Base-by-base conservation (phyloP, 2,797 vertebrate species). In the Schizothorax lantsangensis region DNA sequence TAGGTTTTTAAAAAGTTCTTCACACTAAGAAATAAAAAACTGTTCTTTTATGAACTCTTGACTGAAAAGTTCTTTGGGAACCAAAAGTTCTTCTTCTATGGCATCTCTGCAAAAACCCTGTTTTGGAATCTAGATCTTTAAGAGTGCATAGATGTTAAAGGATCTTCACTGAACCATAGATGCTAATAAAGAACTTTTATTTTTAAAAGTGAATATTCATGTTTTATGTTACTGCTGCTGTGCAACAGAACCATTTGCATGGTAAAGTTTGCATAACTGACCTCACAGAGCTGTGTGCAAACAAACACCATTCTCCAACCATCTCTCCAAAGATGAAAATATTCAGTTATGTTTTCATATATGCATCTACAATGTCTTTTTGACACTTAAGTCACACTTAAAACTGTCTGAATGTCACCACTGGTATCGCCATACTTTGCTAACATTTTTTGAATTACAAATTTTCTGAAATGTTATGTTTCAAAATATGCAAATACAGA, bases 241-340 rank as follows among this genome's bases (percentile, higher is more conserved):
- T 68, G 62, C 19, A 68, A 33, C 4, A 54, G 15, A n/a, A 14
- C 9, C 38, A 90, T 88, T 88, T 89, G 78, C 88, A 88, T 88
- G 17, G 66, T 69, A 14, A 49, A 7, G n/a, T 87, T 88, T 88
- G 84, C 89, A 88, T 86, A 82, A 74, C 52, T 79, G 69, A 66
- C 26, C 49, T 40, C 19, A 54, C 17, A 81, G 19, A 82, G 57
- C 43, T 81, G 38, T 14, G 10, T 52, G 66, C 33, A 69, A 71
- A 85, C 43, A 57, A 79, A 68, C 26, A 69, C 30, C 47, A 52
- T 52, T 68, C 30, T 49, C 7, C 26, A 81, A 1, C 30, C 79
- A 6, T 62, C 23, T 1, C 4, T 30, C 38, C 11, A 26, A 79
- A 78, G 6, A 78, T 40, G 2, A 4, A 78, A 78, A 38, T 38